Evolutionary conservation across 2,797 vertebrate genomes (phyloP), one percentile per base, ranked within the genome.

Genomic region (Denticeps clupeoides): DNA sequence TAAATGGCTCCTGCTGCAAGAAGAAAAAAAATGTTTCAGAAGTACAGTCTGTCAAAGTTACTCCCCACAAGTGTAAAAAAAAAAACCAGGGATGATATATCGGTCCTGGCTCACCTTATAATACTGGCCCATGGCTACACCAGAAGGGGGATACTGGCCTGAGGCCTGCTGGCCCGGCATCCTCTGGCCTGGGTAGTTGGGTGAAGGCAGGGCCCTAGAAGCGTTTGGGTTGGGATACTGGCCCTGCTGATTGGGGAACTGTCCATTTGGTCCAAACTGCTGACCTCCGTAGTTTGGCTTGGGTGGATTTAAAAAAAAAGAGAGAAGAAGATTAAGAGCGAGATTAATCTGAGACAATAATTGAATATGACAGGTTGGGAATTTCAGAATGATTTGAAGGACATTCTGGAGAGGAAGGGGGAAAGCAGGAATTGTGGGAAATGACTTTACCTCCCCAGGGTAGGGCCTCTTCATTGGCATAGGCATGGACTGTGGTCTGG

Each of bases 381-480:
- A n/a, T n/a, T n/a, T n/a, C n/a, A n/a, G n/a, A n/a, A n/a, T n/a
- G n/a, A n/a, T n/a, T n/a, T n/a, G n/a, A n/a, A n/a, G n/a, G n/a
- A n/a, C n/a, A n/a, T n/a, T n/a, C n/a, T n/a, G n/a, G n/a, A n/a
- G n/a, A n/a, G n/a, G n/a, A n/a, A n/a, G n/a, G n/a, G n/a, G n/a
- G n/a, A n/a, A n/a, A n/a, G n/a, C n/a, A n/a, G n/a, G n/a, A n/a
- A n/a, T n/a, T n/a, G n/a, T n/a, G n/a, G n/a, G n/a, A n/a, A n/a
- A n/a, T n/a, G n/a, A n/a, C n/a, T n/a, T 16, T 75, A 94, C 93
- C 83, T 99, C 95, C 70, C 93, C 93, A 7, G 93, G 91, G 70
- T 97, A 99, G 0, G 93, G 87, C 69, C 95, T 91, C 80, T 99
- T 99, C 58, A 94, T 91, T 67, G 88, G 93, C 73, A 97, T 90